Base-by-base conservation (phyloP, 2,888 invertebrate genomes). In the Netelia virgata region DNA sequence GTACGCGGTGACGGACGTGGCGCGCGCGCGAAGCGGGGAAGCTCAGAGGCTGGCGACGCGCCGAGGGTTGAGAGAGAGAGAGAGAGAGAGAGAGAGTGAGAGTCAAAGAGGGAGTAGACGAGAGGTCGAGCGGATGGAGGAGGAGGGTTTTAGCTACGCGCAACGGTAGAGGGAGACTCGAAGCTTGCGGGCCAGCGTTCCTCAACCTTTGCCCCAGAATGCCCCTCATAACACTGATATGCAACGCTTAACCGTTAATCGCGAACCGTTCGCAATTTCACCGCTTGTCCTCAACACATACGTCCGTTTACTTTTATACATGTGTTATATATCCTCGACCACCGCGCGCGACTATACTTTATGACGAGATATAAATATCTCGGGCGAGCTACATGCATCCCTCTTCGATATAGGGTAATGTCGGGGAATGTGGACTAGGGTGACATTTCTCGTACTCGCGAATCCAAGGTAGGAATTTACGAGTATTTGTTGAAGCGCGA, bases 191-290 rank as follows among this genome's bases (percentile, higher is more conserved):
- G 75, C 85, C 87, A 88, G 91, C 92, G 93, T 93, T 93, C 93
- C 90, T 93, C 93, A 92, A 93, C 93, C 93, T 93, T 92, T 93
- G 92, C 90, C 93, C 92, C 90, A 93, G 92, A 92, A 93, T 92
- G 90, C 89, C 88, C 88, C 88, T 88, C 88, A 87, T 89, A 87
- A 89, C 86, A 87, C 87, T 87, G 90, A 91, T 91, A 90, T 88
- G 89, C 89, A 86, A 91, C 89, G 89, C 82, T 82, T 86, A 88
- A 88, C 87, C 89, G 90, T 91, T 91, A 91, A 91, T 91, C 90
- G 89, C 87, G 73, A 87, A 85, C 77, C 77, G 86, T 85, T 88
- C 86, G 89, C 87, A 87, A 90, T 89, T 89, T 90, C 88, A 87
- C 89, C 86, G 87, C 83, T 80, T 84, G 85, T 68, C 53, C 50